phyloP scores from a whole-genome alignment of 2,113 vertebrate species.

The Daphoenositta chrysoptera region DNA sequence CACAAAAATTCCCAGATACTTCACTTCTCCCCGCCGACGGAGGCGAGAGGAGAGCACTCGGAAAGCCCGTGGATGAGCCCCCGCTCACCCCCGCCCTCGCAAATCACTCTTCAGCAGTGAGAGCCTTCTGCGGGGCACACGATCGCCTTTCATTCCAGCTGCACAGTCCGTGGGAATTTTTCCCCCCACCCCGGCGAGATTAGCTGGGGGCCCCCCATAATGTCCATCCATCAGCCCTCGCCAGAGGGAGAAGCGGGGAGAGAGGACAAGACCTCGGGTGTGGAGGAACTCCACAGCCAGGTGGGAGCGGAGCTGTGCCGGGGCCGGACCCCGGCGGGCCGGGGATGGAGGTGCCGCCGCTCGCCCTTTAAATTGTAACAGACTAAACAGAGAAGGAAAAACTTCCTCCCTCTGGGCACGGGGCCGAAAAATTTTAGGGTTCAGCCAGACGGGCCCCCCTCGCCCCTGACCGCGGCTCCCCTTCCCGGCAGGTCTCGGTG shows the following conservation, averaged over 20 bases:
- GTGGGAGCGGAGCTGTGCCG: neutral
- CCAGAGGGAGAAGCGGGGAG: too few relatives aligned
- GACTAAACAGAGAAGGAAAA: neutral
- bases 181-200: neutral
- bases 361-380: neutral
- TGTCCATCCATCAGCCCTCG: too few relatives aligned
- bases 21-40: neutral
- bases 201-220: neutral
- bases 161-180: neutral
- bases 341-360: neutral
- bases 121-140: neutral
- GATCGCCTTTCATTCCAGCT: neutral
- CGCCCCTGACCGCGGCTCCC: neutral
- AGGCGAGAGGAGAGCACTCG: neutral
- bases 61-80: neutral
- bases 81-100: neutral
- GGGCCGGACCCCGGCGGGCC: neutral
- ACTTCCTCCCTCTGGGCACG: rapidly evolving
- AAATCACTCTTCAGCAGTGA: neutral
- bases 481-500: neutral
- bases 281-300: neutral
- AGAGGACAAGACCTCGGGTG: neutral
- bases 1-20: neutral
- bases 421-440: neutral
- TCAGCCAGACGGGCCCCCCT: neutral